Evolutionary conservation across 1,140 invertebrate species (phyloP), one percentile per base, ranked within the genome.

Genomic region (Vanessa tameamea): DNA sequence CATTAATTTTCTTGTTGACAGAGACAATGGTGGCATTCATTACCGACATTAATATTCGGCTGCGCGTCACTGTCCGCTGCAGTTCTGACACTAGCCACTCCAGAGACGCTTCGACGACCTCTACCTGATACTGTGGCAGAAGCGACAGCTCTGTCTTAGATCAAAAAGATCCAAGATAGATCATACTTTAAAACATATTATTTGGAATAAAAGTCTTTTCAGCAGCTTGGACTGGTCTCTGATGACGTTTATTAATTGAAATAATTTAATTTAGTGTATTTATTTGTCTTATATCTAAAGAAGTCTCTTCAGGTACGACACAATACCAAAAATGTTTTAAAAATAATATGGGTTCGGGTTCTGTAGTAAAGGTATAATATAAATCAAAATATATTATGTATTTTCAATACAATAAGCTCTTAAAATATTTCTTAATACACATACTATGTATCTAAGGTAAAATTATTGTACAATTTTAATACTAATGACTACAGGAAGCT

Each of bases 91-190:
- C 57, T 73, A 14, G 9, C 59, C 9, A 68, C 72, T 11, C 72
- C 72, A 9, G 72, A 73, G n/a, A 73, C 72, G 3, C 57, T 73
- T 3, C 55, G 57, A n/a, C 55, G 47, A 16, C 65, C 55, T 14
- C 20, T 73, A 8, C 72, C 72, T 0, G 65, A 73, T 37, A 73
- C 72, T 8, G 57, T 73, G 26, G 65, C 65, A 14, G 72, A 73
- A 47, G 72, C 72, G 0, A 61, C 72, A 9, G 47, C 20, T 7
- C 37, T 73, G 7, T 61, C 47, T 15, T 73, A 55, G 55, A 61
- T 8, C 2, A 47, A 26, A 15, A 8, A n/a, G 15, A n/a, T 51
- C 1, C 14, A 15, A 15, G 13, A 31, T 31, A 31, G 26, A 31
- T 31, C 26, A 43, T 43, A 43, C 37, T 1, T 43, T 43, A 43